Conservation (phyloP, 2,797 vertebrate species). For the Phyllotis vaccarum region DNA sequence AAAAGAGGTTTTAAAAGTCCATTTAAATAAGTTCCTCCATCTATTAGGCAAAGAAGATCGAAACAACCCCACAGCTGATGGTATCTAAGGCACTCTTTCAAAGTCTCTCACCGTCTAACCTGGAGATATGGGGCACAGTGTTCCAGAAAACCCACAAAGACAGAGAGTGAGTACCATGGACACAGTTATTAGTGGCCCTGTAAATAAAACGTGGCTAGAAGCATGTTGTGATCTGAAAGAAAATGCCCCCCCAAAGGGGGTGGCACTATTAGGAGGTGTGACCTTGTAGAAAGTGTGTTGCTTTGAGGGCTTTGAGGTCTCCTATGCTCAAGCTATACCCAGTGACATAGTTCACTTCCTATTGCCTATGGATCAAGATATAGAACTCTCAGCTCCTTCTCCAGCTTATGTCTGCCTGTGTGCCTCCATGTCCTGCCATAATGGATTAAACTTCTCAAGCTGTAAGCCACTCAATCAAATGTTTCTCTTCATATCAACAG, state of each 20-base stretch:
- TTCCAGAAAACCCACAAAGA: neutral
- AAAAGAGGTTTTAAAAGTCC: neutral
- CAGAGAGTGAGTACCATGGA: neutral
- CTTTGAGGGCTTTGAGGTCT: neutral
- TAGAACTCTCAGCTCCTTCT: neutral
- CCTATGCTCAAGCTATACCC: neutral
- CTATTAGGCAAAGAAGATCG: constrained; percentile 37
- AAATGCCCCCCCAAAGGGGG: neutral
- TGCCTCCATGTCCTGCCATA: neutral
- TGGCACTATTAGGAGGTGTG: neutral
- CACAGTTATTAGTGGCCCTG: neutral
- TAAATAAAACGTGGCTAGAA: constrained; percentile 15
- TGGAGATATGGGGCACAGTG: neutral
- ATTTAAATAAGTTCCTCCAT: constrained; percentile 6
- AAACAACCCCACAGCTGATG: neutral
- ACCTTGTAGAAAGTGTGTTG: neutral
- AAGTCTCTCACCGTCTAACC: neutral
- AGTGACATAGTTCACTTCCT: neutral
- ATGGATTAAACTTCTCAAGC: neutral
- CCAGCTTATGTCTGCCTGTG: neutral
- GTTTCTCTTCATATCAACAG: neutral
- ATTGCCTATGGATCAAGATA: neutral
- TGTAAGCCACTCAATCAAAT: neutral
- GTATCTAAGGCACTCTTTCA: neutral
- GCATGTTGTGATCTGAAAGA: neutral